Conservation (phyloP, 2,797 vertebrate species). For the Sebastes vulpes region DNA sequence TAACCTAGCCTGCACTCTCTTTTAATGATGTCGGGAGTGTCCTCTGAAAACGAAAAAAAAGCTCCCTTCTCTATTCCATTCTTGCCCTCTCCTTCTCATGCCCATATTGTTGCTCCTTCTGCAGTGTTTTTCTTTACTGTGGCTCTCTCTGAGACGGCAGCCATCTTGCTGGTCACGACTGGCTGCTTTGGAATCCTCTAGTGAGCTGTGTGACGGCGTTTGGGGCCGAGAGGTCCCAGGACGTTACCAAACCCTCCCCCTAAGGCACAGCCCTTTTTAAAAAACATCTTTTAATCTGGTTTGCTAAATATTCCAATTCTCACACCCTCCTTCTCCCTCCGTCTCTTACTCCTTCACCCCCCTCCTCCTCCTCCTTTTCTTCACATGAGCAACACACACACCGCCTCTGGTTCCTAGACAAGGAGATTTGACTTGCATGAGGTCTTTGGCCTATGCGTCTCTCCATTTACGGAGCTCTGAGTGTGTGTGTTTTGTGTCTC, state of each 20-base stretch:
- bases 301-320: constrained; percentile 60
- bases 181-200: constrained; percentile 60
- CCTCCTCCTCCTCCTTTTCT: neutral
- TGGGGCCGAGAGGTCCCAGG: constrained; percentile 48
- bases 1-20: constrained; percentile 53
- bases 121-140: constrained; percentile 16
- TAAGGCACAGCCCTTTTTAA: neutral
- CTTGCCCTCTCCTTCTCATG: neutral
- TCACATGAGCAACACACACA: constrained; percentile 24
- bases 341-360: neutral
- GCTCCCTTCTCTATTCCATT: neutral
- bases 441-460: constrained; percentile 73
- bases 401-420: constrained; percentile 62
- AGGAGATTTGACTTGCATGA: constrained; percentile 79
- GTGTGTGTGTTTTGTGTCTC: constrained; percentile 40
- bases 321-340: constrained; percentile 37
- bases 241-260: constrained; percentile 24
- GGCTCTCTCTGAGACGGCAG: constrained; percentile 18
- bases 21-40: constrained; percentile 57
- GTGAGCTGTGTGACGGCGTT: constrained; percentile 65
- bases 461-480: constrained; percentile 65
- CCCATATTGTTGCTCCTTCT: constrained; percentile 10
- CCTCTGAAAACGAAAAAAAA: constrained; percentile 36
- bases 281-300: constrained; percentile 36
- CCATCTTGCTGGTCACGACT: constrained; percentile 65